Evolutionary conservation across 2,888 invertebrate genomes (phyloP).

Genomic region (Tinea semifulvella): DNA sequence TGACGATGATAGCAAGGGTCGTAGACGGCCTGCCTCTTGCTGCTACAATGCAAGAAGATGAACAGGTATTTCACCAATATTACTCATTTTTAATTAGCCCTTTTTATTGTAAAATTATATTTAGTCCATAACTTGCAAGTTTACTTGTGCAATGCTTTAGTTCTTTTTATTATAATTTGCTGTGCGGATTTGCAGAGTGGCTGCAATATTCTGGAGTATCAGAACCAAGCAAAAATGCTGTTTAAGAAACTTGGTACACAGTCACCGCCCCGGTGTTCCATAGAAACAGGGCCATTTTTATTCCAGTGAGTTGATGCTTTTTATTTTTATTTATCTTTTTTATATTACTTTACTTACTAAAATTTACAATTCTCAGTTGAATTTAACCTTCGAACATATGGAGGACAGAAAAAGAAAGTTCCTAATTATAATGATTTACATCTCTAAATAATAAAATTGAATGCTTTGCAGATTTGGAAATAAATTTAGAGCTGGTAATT

Average conservation of each 20-base stretch:
- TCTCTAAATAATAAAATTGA: too few relatives aligned
- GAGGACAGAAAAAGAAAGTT: too few relatives aligned
- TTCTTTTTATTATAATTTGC: slow-evolving; percentile 13
- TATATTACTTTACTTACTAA: too few relatives aligned
- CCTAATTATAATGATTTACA: too few relatives aligned
- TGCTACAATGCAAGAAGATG: slow-evolving; percentile 98
- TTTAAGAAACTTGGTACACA: slow-evolving; percentile 93
- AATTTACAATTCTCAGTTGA: too few relatives aligned
- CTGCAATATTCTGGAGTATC: slow-evolving; percentile 94
- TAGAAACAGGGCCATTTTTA: slow-evolving; percentile 96
- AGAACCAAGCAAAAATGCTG: slow-evolving; percentile 98
- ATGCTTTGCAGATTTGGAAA: too few relatives aligned
- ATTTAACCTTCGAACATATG: too few relatives aligned
- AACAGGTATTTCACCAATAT: slow-evolving; percentile 74
- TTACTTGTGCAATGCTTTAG: neutral
- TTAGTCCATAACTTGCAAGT: neutral
- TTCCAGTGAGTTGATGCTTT: slow-evolving; percentile 87
- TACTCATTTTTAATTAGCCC: neutral
- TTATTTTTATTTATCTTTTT: slow-evolving; percentile 29
- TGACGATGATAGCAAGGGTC: slow-evolving; percentile 97
- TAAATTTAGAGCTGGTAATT: too few relatives aligned
- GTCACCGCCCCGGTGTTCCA: slow-evolving; percentile 91
- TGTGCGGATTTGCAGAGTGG: slow-evolving; percentile 76
- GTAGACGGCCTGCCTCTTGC: slow-evolving; percentile 95
- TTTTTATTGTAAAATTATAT: neutral